Evolutionary conservation across 2,888 invertebrate species (phyloP), one percentile per base, ranked within the genome.

Genomic region (Nasonia oneida): DNA sequence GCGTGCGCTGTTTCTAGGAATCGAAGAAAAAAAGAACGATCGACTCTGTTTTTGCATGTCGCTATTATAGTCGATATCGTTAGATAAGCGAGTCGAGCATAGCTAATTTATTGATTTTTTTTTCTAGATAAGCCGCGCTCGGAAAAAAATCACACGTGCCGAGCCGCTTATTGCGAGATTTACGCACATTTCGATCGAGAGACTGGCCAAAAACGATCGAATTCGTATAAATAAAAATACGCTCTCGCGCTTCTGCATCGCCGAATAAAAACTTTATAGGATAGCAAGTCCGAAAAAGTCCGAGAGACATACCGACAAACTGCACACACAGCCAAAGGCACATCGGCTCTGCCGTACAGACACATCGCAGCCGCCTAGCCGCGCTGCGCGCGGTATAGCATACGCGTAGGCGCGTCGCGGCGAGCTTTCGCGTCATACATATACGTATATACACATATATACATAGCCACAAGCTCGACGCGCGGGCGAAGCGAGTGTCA

Each of bases 401-500:
- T 81, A 81, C 81, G 81, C 47, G 87, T 88, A 82, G 64, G 85
- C 89, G 87, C 87, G 90, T 88, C 88, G 87, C 23, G 23, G 23
- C 23, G 23, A 23, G 23, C 23, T 23, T 23, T 23, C 23, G 23
- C 23, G 23, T 23, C 23, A 23, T 23, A 23, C 85, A 37, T 0
- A 37, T 37, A 37, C 1, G 1, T 37, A 12, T 47, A 47, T 47
- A 47, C 6, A 47, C 6, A 47, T 2, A 47, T 47, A 42, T 6
- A 8, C 6, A 47, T 47, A 47, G 4, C 3, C 37, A 37, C 10
- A 75, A 75, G 67, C 78, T 37, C 42, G 77, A 64, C 64, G 47
- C 64, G 47, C 61, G 50, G 91, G 89, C 90, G 90, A 90, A 92
- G 92, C 91, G 91, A 92, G 92, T 92, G 92, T 92, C 92, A 91